Evolutionary conservation across 2,888 invertebrate species (phyloP).

Genomic region (Dryomyza anilis): DNA sequence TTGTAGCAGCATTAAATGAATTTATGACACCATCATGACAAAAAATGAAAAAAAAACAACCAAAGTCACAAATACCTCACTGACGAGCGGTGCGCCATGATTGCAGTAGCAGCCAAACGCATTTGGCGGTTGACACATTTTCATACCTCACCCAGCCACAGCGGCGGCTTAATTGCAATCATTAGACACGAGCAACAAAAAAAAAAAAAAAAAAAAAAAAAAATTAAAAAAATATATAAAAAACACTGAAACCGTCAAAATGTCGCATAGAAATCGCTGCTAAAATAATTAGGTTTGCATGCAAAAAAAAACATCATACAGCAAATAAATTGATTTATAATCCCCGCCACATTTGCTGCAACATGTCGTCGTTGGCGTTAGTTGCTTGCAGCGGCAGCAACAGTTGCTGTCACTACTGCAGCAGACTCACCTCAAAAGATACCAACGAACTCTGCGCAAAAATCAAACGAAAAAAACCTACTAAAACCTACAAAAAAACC

Average conservation of each 20-base stretch:
- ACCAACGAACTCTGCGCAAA: too few relatives aligned
- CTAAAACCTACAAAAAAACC: too few relatives aligned
- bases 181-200: too few relatives aligned
- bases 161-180: not conserved
- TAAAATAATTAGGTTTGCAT: constrained; percentile 6
- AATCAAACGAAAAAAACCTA: too few relatives aligned
- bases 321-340: constrained; percentile 3
- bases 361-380: too few relatives aligned
- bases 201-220: constrained; percentile 1
- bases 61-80: too few relatives aligned
- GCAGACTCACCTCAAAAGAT: too few relatives aligned
- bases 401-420: too few relatives aligned
- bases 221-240: constrained; percentile 1
- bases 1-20: not conserved
- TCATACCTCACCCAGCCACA: not conserved
- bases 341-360: too few relatives aligned
- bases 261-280: constrained; percentile 1
- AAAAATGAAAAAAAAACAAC: not conserved
- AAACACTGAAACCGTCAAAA: not conserved
- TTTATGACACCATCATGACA: constrained; percentile 13
- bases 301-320: not conserved
- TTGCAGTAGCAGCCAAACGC: not conserved
- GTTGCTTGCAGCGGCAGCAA: too few relatives aligned
- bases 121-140: constrained; percentile 7
- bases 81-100: too few relatives aligned